These are phyloP conservation scores for Pogonomyrmex californicus DNA, from an alignment of 1,140 invertebrate genomes.

Conservation along the genomic window DNA sequence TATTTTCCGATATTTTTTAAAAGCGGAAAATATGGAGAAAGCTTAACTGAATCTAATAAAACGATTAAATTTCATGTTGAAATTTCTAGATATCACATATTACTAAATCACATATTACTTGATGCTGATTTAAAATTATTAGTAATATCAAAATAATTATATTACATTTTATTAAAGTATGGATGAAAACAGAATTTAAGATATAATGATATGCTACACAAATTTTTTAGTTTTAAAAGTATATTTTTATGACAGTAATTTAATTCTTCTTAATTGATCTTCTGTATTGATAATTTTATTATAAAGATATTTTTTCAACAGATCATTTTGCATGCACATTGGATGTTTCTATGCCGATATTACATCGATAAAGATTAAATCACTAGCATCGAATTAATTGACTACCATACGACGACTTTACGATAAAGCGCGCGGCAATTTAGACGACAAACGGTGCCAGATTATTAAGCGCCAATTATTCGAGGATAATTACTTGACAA, in stretches of 20 bases:
- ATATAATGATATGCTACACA: background rate
- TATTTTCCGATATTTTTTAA: background rate
- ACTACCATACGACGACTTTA: conserved; percentile 29
- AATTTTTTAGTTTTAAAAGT: background rate
- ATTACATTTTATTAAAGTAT: background rate
- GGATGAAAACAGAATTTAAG: background rate
- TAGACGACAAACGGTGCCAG: conserved; percentile 54
- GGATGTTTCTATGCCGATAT: background rate
- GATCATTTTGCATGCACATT: background rate
- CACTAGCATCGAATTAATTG: conserved; percentile 28
- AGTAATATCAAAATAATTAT: background rate
- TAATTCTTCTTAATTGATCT: background rate
- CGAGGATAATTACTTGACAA: conserved; percentile 69
- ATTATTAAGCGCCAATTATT: conserved; percentile 62
- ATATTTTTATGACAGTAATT: background rate
- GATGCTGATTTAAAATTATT: background rate
- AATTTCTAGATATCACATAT: background rate
- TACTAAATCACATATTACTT: background rate
- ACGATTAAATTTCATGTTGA: background rate
- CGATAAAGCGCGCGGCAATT: conserved; percentile 41
- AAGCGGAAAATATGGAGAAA: background rate
- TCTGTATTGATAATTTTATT: background rate
- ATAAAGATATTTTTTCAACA: background rate
- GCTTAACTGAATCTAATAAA: background rate
- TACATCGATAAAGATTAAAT: background rate